These are phyloP conservation scores for Saguinus imperator DNA, from an alignment of 2,113 vertebrate genomes.

Conservation along the genomic window DNA sequence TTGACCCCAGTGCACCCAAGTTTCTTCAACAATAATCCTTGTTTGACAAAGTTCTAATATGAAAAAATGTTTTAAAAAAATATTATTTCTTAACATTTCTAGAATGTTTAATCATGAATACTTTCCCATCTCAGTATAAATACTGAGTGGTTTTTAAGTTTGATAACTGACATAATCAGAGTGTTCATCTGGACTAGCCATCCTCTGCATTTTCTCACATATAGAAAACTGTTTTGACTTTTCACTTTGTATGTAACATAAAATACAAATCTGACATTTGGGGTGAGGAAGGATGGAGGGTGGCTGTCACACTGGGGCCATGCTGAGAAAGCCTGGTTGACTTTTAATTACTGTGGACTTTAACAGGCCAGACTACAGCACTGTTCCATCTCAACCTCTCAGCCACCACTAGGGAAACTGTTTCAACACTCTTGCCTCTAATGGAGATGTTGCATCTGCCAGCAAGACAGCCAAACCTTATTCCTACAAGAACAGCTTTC, in stretches of 20 bases:
- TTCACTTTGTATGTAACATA: not conserved
- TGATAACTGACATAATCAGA: not conserved
- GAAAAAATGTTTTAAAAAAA: not conserved
- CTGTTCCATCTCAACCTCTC: not conserved
- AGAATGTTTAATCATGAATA: not conserved
- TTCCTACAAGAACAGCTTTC: not conserved
- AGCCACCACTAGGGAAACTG: not conserved
- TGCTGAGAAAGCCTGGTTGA: not conserved
- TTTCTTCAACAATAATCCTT: not conserved
- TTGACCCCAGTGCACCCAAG: not conserved
- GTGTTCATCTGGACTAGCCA: not conserved
- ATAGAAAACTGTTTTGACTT: not conserved
- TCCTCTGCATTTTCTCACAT: not conserved
- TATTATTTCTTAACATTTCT: slow-evolving; percentile 19
- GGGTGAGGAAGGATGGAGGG: not conserved
- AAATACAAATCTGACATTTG: not conserved
- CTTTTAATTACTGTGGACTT: not conserved
- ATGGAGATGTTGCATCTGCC: not conserved
- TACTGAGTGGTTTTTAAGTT: not conserved
- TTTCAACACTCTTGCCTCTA: not conserved
- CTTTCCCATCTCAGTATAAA: not conserved
- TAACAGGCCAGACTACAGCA: not conserved
- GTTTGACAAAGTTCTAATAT: not conserved
- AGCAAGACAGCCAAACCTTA: not conserved
- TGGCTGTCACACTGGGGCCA: not conserved